Percentiles rank a stretch among this genome's conserved stretches.
These are phyloP conservation scores for Calosoma granatense DNA, from an alignment of 1,140 invertebrate genomes.

Conservation along the genomic window DNA sequence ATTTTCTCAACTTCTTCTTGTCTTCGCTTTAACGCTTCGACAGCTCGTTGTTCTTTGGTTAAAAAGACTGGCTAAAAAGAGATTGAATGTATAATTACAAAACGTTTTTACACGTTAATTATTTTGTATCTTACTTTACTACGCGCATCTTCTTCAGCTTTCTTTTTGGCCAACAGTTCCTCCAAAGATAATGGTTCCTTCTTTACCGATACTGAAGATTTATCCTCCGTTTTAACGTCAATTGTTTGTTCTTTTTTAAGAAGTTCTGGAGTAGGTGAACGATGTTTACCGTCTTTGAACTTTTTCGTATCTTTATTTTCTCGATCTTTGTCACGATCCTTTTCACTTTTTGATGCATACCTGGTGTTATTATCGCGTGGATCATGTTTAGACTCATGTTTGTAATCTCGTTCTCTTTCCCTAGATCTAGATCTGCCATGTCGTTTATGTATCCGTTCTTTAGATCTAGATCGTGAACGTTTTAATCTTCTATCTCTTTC, in stretches of 20 bases:
- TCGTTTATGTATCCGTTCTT: conserved; percentile 24
- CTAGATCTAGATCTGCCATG: conserved; percentile 30
- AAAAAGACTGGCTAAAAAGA: conserved; percentile 79
- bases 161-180: conserved; percentile 91
- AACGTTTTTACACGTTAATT: not conserved
- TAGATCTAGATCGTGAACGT: conserved; percentile 29
- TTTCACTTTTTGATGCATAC: conserved; percentile 35
- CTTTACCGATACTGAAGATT: conserved; percentile 42
- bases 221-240: conserved; percentile 32
- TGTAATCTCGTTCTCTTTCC: conserved; percentile 30
- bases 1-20: conserved; percentile 74
- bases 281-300: conserved; percentile 18
- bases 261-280: conserved; percentile 23
- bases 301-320: conserved; percentile 39
- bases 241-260: conserved; percentile 36
- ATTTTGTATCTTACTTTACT: conserved; percentile 49
- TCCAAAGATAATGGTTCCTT: conserved; percentile 91
- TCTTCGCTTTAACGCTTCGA: conserved; percentile 76
- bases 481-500: conserved; percentile 24
- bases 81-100: conserved; percentile 11
- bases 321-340: conserved; percentile 31
- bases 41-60: conserved; percentile 88
- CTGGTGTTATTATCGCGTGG: conserved; percentile 33
- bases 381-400: conserved; percentile 31
- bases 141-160: conserved; percentile 87